A percentile compares a stretch with the other conserved stretches of the same genome.
phyloP scores from a whole-genome alignment of 2,888 invertebrate species.

The Erebia ligea region DNA sequence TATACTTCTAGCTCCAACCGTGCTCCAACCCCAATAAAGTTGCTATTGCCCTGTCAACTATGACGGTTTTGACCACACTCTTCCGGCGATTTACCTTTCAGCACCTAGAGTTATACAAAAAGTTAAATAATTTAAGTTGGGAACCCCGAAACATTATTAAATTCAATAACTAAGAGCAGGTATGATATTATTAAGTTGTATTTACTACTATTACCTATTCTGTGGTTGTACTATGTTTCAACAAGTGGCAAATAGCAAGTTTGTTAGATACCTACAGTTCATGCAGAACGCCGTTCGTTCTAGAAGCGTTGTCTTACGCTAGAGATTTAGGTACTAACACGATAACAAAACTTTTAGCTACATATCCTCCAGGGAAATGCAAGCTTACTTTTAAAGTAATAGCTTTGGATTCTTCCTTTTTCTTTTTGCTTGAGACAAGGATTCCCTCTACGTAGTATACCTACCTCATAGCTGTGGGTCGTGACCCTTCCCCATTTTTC shows the following conservation, averaged over 20 bases:
- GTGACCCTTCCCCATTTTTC: too few relatives aligned
- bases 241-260: conserved; percentile 48
- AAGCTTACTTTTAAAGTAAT: conserved; percentile 4
- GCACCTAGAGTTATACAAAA: neutral
- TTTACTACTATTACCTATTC: too few relatives aligned
- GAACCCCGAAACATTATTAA: neutral
- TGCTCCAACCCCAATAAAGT: too few relatives aligned
- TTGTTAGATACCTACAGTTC: conserved; percentile 37
- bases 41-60: too few relatives aligned
- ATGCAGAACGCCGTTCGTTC: conserved; percentile 35
- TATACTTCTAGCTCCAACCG: too few relatives aligned
- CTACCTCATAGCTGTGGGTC: too few relatives aligned
- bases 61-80: too few relatives aligned
- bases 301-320: conserved; percentile 40
- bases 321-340: conserved; percentile 40
- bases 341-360: conserved; percentile 36
- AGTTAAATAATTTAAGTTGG: neutral
- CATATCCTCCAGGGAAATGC: conserved; percentile 19
- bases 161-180: neutral
- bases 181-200: neutral
- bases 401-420: too few relatives aligned
- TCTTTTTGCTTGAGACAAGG: too few relatives aligned
- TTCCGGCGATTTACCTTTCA: too few relatives aligned
- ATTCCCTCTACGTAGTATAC: too few relatives aligned
- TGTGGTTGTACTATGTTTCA: conserved; percentile 42